Conservation (phyloP, 2,797 vertebrate genomes). For the Morus bassanus region DNA sequence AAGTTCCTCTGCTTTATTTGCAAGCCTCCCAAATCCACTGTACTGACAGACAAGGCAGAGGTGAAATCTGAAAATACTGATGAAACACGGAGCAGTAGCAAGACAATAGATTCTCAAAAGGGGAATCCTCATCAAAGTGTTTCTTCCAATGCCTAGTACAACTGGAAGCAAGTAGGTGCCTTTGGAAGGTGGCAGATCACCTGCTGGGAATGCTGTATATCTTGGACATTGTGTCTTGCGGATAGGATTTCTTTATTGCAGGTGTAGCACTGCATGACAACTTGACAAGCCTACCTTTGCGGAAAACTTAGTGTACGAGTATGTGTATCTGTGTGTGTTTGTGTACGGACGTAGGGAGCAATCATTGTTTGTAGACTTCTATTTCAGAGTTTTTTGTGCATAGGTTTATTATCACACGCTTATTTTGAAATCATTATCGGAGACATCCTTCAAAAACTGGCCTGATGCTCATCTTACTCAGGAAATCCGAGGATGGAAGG, state of each 20-base stretch:
- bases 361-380: neutral
- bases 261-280: neutral
- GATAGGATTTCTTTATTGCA: slow-evolving; percentile 29
- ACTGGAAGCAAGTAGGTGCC: slow-evolving; percentile 12
- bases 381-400: neutral
- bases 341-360: neutral
- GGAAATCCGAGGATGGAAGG: slow-evolving; percentile 8
- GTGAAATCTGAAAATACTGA: slow-evolving; percentile 58
- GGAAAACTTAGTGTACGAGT: neutral
- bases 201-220: neutral
- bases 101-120: slow-evolving; percentile 69
- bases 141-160: slow-evolving; percentile 70
- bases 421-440: neutral
- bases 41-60: slow-evolving; percentile 55
- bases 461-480: neutral
- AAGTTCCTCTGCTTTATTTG: slow-evolving; percentile 79
- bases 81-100: slow-evolving; percentile 54
- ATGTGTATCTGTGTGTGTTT: neutral
- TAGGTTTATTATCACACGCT: neutral
- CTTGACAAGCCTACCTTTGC: neutral
- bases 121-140: slow-evolving; percentile 69
- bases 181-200: slow-evolving; percentile 1
- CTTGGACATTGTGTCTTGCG: slow-evolving; percentile 17
- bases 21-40: slow-evolving; percentile 26
- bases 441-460: neutral